Conservation (phyloP, 2,888 invertebrate species). For the Stenotaenia linearis region DNA sequence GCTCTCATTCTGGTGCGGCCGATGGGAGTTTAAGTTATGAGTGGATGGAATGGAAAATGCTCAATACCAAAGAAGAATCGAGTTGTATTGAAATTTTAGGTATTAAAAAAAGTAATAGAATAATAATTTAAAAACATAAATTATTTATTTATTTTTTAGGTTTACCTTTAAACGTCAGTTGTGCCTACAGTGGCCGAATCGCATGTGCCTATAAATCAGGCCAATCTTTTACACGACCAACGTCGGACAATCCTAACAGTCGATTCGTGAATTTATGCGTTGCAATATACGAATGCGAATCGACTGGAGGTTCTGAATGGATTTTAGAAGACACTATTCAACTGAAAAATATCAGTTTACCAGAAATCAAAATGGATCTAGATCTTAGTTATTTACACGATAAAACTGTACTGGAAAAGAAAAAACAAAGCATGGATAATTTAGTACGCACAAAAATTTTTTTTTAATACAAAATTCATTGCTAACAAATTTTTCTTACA, state of each 20-base stretch:
- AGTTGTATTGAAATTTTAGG: conserved; percentile 67
- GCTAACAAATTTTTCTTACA: not conserved
- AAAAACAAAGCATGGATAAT: conserved; percentile 35
- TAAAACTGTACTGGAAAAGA: conserved; percentile 32
- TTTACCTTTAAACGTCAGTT: conserved; percentile 85
- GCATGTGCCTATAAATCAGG: conserved; percentile 96
- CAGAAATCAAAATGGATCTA: conserved; percentile 37
- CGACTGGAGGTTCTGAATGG: conserved; percentile 86
- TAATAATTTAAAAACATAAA: not conserved
- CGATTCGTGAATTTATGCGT: conserved; percentile 86
- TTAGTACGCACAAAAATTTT: conserved; percentile 34
- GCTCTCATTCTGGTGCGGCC: conserved; percentile 39
- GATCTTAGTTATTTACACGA: conserved; percentile 36
- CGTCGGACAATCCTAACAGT: conserved; percentile 67
- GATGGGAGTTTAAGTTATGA: conserved; percentile 51
- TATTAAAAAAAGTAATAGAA: conserved; percentile 42
- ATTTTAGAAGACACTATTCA: conserved; percentile 92
- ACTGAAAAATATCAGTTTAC: conserved; percentile 78
- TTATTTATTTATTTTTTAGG: conserved; percentile 52
- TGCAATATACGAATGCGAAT: conserved; percentile 98
- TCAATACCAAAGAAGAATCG: conserved; percentile 61
- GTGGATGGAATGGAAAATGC: conserved; percentile 88
- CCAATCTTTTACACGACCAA: conserved; percentile 76
- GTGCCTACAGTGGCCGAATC: conserved; percentile 94
- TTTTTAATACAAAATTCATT: not conserved